Evolutionary conservation across 2,113 vertebrate species (phyloP).

Genomic region (Myiopsitta monachus): DNA sequence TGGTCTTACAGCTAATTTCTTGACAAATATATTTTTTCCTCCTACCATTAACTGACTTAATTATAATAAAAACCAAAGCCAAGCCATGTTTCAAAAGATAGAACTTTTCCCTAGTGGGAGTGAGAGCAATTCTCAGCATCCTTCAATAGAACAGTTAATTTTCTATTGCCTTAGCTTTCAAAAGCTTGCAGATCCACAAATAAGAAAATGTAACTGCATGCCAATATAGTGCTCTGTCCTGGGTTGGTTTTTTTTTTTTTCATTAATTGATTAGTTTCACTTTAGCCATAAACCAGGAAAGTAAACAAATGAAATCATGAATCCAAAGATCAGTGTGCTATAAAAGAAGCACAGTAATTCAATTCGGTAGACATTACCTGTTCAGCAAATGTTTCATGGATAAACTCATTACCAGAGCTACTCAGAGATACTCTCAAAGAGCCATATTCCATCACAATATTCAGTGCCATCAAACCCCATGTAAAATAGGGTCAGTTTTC

Average conservation of each 20-base stretch:
- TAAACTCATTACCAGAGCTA: slow-evolving; percentile 30
- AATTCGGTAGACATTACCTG: slow-evolving; percentile 54
- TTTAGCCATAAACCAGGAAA: slow-evolving; percentile 57
- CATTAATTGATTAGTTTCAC: slow-evolving; percentile 61
- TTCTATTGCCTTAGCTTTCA: slow-evolving; percentile 26
- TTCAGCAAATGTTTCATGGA: slow-evolving; percentile 39
- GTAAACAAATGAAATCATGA: slow-evolving; percentile 61
- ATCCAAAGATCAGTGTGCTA: slow-evolving; percentile 53
- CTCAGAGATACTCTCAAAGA: neutral
- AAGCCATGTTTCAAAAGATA: slow-evolving; percentile 34
- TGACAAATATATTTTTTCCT: neutral
- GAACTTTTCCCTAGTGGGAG: slow-evolving; percentile 17
- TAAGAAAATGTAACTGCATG: slow-evolving; percentile 20
- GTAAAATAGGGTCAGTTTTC: neutral
- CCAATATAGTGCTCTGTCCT: neutral
- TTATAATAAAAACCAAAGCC: slow-evolving; percentile 31
- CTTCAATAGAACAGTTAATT: slow-evolving; percentile 33
- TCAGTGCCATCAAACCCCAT: neutral
- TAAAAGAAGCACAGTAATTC: slow-evolving; percentile 56
- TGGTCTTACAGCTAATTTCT: neutral
- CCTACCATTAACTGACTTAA: slow-evolving; percentile 14
- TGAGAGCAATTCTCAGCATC: slow-evolving; percentile 3
- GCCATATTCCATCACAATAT: slow-evolving; percentile 5
- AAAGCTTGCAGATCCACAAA: slow-evolving; percentile 45
- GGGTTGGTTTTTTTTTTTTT: neutral